phyloP scores from a whole-genome alignment of 2,888 invertebrate genomes.

The Margaritifera margaritifera region DNA sequence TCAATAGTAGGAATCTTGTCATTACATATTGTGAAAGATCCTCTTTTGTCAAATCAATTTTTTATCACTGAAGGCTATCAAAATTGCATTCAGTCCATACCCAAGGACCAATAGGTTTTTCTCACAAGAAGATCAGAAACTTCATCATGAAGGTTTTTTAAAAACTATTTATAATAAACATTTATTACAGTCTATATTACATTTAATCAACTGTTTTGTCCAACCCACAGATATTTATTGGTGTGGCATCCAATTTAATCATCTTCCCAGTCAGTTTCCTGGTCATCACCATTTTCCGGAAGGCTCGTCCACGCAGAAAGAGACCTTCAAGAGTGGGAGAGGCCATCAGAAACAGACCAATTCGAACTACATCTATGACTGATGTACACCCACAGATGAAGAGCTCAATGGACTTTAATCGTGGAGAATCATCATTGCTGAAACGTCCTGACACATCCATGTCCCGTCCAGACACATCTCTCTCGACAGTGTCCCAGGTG shows the following conservation, averaged over 20 bases:
- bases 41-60: too few species aligned
- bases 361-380: slow-evolving; percentile 42
- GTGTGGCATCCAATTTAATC: slow-evolving; percentile 72
- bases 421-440: slow-evolving; percentile 38
- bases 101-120: too few species aligned
- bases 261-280: slow-evolving; percentile 74
- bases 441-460: slow-evolving; percentile 39
- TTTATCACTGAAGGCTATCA: too few species aligned
- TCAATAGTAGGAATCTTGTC: too few species aligned
- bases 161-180: neutral
- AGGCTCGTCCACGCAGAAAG: slow-evolving; percentile 68
- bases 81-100: too few species aligned
- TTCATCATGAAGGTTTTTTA: too few species aligned
- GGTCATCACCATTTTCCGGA: slow-evolving; percentile 73
- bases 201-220: slow-evolving; percentile 7
- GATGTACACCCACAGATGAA: slow-evolving; percentile 47
- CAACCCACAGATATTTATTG: slow-evolving; percentile 71
- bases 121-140: neutral
- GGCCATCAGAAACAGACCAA: slow-evolving; percentile 54
- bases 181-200: neutral
- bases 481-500: slow-evolving; percentile 17
- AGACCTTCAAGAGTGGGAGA: slow-evolving; percentile 65
- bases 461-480: slow-evolving; percentile 43
- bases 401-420: slow-evolving; percentile 21
- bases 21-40: too few species aligned